Evolutionary conservation across 2,113 vertebrate species (phyloP).

Genomic region (Strigops habroptila): DNA sequence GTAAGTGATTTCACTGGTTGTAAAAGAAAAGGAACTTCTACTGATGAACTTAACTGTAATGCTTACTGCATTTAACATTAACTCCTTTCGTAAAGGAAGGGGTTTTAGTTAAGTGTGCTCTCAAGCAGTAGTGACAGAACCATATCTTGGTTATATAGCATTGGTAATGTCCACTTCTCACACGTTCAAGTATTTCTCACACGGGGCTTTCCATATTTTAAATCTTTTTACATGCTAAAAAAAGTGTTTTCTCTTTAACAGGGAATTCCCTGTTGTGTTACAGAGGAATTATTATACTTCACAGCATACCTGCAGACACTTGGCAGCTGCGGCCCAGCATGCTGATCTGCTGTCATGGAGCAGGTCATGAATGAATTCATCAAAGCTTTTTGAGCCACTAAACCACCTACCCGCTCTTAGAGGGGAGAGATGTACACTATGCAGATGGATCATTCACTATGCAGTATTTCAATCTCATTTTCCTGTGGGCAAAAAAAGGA

Average conservation of each 20-base stretch:
- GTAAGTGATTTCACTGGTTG: not conserved
- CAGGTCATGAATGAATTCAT: not conserved
- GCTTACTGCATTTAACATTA: not conserved
- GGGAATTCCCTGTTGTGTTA: not conserved
- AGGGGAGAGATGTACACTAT: not conserved
- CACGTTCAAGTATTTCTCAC: not conserved
- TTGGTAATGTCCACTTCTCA: not conserved
- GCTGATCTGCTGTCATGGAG: not conserved
- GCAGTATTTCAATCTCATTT: not conserved
- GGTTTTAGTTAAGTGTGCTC: not conserved
- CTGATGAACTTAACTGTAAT: not conserved
- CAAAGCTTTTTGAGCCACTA: not conserved
- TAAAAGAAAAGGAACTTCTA: not conserved
- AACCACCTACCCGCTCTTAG: not conserved
- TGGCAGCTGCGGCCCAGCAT: not conserved
- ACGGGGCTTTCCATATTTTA: fast-evolving
- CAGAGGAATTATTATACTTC: not conserved
- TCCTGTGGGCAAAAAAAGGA: not conserved
- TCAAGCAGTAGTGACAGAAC: not conserved
- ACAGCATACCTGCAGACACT: not conserved
- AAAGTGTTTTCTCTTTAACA: not conserved
- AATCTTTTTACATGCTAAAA: not conserved
- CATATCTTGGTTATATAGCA: not conserved
- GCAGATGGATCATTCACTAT: fast-evolving
- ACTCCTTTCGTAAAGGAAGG: not conserved